Percentiles rank a stretch among this genome's conserved stretches.
Evolutionary conservation across 2,888 invertebrate genomes (phyloP).

Genomic region (Barypeithes pellucidus): DNA sequence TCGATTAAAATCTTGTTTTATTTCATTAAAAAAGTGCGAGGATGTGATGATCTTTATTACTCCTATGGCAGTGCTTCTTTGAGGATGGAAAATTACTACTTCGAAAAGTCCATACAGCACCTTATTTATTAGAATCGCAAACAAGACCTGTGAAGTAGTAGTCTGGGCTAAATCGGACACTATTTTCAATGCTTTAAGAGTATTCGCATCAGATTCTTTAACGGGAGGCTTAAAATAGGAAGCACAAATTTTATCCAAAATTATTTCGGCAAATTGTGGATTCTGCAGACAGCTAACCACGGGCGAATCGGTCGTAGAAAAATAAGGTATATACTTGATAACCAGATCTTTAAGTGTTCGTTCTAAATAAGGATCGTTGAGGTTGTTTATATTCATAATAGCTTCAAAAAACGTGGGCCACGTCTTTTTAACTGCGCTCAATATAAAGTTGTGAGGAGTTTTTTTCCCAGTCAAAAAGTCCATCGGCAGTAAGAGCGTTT

Average conservation of each 20-base stretch:
- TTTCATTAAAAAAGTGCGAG: constrained; percentile 59
- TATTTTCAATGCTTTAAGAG: constrained; percentile 64
- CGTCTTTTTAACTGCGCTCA: constrained; percentile 71
- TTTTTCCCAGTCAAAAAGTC: constrained; percentile 71
- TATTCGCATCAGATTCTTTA: constrained; percentile 64
- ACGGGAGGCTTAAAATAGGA: constrained; percentile 64
- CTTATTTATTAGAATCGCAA: constrained; percentile 60
- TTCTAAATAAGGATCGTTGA: constrained; percentile 71
- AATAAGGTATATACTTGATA: constrained; percentile 66
- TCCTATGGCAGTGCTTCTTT: constrained; percentile 62
- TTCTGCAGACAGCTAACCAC: constrained; percentile 62
- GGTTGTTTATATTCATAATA: constrained; percentile 71
- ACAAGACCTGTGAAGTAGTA: constrained; percentile 56
- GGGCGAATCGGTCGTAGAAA: constrained; percentile 63
- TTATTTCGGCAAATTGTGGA: constrained; percentile 58
- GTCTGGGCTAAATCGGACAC: constrained; percentile 61
- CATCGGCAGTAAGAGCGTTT: constrained; percentile 72
- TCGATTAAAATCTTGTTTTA: constrained; percentile 62
- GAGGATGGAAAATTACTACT: constrained; percentile 65
- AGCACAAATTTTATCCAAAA: constrained; percentile 64
- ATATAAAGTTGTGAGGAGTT: constrained; percentile 66
- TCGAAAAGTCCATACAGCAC: constrained; percentile 63
- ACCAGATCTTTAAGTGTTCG: constrained; percentile 72
- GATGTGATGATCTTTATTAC: constrained; percentile 62
- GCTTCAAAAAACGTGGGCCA: constrained; percentile 74